A percentile compares a stretch with the other conserved stretches of the same genome.
Conservation (phyloP, 2,797 vertebrate species). For the Silurus aristotelis region DNA sequence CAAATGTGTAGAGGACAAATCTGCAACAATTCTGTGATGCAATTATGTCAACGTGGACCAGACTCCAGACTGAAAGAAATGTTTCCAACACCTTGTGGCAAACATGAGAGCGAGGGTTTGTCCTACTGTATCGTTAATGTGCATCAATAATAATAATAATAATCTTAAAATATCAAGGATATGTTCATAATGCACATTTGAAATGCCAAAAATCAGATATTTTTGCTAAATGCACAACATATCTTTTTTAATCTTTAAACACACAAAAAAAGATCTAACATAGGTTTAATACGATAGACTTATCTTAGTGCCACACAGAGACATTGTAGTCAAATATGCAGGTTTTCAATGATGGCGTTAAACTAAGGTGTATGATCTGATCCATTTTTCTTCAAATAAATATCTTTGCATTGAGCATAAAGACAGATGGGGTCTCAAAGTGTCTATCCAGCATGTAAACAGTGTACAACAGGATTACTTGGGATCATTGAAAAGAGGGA, state of each 20-base stretch:
- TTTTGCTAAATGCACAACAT: not conserved
- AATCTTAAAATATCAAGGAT: not conserved
- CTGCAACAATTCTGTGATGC: not conserved
- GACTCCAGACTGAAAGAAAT: not conserved
- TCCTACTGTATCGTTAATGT: not conserved
- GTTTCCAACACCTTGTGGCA: not conserved
- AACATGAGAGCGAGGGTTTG: not conserved
- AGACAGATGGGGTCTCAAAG: constrained; percentile 54
- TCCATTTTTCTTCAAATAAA: constrained; percentile 41
- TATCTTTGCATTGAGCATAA: constrained; percentile 57
- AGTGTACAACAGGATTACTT: constrained; percentile 76
- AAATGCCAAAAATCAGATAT: not conserved
- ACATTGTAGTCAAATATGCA: not conserved
- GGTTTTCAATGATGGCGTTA: not conserved
- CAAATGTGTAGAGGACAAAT: not conserved
- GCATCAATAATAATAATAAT: not conserved
- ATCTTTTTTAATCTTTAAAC: not conserved
- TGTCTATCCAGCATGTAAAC: constrained; percentile 57
- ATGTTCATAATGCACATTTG: not conserved
- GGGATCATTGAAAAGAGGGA: constrained; percentile 74
- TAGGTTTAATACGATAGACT: not conserved
- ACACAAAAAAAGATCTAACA: not conserved
- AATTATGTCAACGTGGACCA: not conserved
- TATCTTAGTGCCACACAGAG: not conserved
- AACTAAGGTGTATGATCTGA: not conserved